These are phyloP conservation scores for Tangara arthus DNA, from an alignment of 2,797 vertebrate species.

Conservation along the genomic window DNA sequence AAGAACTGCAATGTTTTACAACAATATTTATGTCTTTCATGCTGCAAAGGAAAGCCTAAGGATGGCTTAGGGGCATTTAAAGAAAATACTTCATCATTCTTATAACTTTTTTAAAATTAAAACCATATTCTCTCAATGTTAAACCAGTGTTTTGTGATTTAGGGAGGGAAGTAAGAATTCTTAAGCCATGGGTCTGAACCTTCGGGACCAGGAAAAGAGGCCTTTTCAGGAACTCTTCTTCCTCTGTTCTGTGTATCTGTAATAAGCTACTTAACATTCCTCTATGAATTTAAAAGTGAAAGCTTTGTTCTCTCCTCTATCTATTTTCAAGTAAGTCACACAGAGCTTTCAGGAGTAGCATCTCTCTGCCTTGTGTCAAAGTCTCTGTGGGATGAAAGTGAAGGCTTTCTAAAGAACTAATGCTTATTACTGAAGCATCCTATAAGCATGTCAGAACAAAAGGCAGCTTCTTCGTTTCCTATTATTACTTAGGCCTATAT, in stretches of 20 bases:
- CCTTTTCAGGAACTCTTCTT: neutral
- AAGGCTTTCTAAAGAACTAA: neutral
- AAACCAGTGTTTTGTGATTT: neutral
- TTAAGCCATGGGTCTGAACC: neutral
- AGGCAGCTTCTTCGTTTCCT: conserved; percentile 17
- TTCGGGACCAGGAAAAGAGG: neutral
- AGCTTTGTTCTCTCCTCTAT: neutral
- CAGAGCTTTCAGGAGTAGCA: conserved; percentile 20
- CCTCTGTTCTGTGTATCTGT: neutral
- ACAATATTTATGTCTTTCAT: neutral
- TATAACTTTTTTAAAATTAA: neutral
- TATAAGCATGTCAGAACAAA: conserved; percentile 15
- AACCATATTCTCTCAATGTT: neutral
- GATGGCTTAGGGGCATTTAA: neutral
- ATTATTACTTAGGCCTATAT: neutral
- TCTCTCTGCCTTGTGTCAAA: conserved; percentile 23
- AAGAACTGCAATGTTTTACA: neutral
- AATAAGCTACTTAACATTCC: conserved; percentile 40
- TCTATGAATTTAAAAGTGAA: neutral
- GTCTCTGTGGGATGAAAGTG: conserved; percentile 30
- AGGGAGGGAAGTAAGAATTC: neutral
- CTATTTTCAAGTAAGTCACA: conserved; percentile 16
- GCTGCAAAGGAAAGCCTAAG: neutral
- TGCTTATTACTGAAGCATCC: conserved; percentile 17
- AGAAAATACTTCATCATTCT: neutral